A percentile compares a stretch with the other conserved stretches of the same genome.
These are phyloP conservation scores for Zootermopsis nevadensis DNA, from an alignment of 2,888 invertebrate genomes.

Conservation along the genomic window DNA sequence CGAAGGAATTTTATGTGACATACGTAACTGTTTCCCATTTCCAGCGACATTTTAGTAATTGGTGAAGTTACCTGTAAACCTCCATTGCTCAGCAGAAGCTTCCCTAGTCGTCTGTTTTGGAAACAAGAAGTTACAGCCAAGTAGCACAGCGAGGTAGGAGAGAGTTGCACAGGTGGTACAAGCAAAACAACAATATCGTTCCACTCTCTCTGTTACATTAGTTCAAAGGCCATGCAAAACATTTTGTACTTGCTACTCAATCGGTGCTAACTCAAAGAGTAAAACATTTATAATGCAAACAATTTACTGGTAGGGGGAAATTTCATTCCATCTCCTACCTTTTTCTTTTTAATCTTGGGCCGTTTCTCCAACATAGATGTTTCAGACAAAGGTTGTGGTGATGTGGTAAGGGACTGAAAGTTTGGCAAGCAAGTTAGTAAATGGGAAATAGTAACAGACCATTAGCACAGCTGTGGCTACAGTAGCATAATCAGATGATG, in stretches of 20 bases:
- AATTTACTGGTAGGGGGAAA: neutral
- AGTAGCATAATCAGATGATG: neutral
- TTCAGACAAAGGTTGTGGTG: conserved; percentile 52
- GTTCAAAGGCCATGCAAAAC: conserved; percentile 32
- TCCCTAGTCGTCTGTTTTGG: conserved; percentile 62
- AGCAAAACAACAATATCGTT: conserved; percentile 19
- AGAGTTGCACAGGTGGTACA: neutral
- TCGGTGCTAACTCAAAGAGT: conserved; percentile 1
- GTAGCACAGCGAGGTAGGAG: conserved; percentile 13
- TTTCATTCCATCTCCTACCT: conserved; percentile 47
- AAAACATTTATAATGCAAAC: conserved; percentile 15
- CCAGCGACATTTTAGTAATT: neutral
- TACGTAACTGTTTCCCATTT: conserved; percentile 14
- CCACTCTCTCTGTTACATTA: neutral
- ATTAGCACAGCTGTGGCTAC: conserved; percentile 5
- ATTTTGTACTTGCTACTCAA: conserved; percentile 6
- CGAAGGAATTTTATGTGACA: neutral
- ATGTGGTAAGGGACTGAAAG: conserved; percentile 53
- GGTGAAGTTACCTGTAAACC: conserved; percentile 60
- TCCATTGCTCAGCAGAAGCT: conserved; percentile 62
- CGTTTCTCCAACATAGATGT: conserved; percentile 47
- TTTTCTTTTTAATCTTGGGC: conserved; percentile 53
- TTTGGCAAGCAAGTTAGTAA: conserved; percentile 46
- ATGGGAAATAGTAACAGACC: conserved; percentile 11
- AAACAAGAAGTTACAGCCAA: conserved; percentile 57